Base-by-base conservation (phyloP, 2,888 invertebrate species). In the Acleris holmiana region DNA sequence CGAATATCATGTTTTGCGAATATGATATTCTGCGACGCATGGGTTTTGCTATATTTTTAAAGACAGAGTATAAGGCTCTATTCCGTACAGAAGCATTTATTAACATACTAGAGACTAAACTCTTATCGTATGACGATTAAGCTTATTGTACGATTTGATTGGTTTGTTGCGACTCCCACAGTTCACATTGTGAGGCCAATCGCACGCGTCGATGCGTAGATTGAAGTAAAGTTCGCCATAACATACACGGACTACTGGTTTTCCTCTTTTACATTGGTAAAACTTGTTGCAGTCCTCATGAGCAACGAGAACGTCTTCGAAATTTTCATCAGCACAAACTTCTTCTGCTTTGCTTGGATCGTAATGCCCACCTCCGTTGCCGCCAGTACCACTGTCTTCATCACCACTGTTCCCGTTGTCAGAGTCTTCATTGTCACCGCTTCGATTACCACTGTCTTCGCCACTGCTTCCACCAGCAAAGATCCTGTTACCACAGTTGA, bases 231-330 rank as follows among this genome's bases (percentile, higher is more conserved):
- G 75, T 29, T 66, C 66, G 4, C 10, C 44, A 4, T 72, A 73
- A 29, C 83, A 83, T 1, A 49, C 53, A 4, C 73, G 5, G 0
- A 69, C 66, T 0, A 76, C 69, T 0, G 78, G 80, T 7, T 23
- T 29, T 18, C 78, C 74, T 17, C 67, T 17, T 4, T 25, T 59
- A 41, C 81, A 81, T 54, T 68, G 72, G 29, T 80, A 83, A 51
- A 77, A 81, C 44, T 80, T 67, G 57, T 80, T 76, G 63, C 82
- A 83, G 56, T 77, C 71, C 68, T 79, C 78, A 18, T 82, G 76
- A 4, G 83, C 82, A 0, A 82, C 61, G 0, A 83, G 64, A 19
- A 71, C 63, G 4, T 79, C 79, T 7, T 78, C 70, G 2, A 76
- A 77, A 4, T 63, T 73, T 7, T 69, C 68, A 23, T 68, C 68